phyloP scores from a whole-genome alignment of 2,113 vertebrate species.

The Malurus cyaneus region DNA sequence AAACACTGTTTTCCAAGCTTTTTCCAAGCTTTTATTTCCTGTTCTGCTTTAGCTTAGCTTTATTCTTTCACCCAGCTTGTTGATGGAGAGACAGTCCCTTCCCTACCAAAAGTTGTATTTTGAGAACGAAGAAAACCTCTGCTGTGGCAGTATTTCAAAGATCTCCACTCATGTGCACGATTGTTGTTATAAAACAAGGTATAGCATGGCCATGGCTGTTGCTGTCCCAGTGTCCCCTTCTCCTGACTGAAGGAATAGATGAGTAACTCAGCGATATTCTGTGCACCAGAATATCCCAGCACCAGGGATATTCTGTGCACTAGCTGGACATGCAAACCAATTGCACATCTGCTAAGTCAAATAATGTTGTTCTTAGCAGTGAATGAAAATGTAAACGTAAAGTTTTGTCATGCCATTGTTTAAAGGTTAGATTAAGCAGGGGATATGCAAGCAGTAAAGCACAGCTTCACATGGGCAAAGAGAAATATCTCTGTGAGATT shows the following conservation, averaged over 20 bases:
- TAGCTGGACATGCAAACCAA: not conserved
- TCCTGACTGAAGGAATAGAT: not conserved
- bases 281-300: no score
- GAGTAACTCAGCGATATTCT: not conserved
- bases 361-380: not conserved
- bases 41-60: not conserved
- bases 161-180: rapidly evolving
- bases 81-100: not conserved
- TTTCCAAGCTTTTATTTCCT: not conserved
- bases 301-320: not conserved
- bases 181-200: not conserved
- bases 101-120: not conserved
- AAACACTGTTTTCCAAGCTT: not conserved
- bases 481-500: not conserved
- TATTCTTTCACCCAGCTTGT: not conserved
- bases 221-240: not conserved
- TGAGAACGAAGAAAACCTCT: not conserved
- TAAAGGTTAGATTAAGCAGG: not conserved
- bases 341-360: not conserved
- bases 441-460: not conserved
- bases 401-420: not conserved
- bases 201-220: not conserved
- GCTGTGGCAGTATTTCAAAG: not conserved
- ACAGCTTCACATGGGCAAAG: not conserved
- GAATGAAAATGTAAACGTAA: not conserved